Percentiles rank a stretch among this genome's conserved stretches.
Evolutionary conservation across 1,140 invertebrate species (phyloP).

Genomic region (Pollicipes pollicipes): DNA sequence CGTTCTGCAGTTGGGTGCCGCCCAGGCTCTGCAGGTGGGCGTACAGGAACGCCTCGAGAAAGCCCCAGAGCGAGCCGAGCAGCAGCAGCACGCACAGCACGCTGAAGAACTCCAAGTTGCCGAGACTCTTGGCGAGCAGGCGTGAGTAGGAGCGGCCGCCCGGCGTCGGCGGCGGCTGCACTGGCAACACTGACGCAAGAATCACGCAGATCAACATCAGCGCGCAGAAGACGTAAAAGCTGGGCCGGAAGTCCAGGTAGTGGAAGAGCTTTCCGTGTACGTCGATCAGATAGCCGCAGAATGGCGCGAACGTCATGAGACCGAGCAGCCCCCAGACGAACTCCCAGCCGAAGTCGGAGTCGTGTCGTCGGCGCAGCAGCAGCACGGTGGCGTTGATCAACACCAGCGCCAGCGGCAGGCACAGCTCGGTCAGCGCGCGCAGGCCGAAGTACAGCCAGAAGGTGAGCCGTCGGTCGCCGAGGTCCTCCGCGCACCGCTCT

Average conservation of each 20-base stretch:
- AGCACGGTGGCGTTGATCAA: constrained; percentile 55
- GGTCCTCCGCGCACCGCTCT: neutral
- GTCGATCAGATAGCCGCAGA: constrained; percentile 38
- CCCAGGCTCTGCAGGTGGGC: constrained; percentile 41
- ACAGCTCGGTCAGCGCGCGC: constrained; percentile 53
- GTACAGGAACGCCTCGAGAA: constrained; percentile 50
- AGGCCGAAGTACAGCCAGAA: constrained; percentile 48
- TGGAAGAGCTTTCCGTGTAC: constrained; percentile 19
- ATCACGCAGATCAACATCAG: constrained; percentile 43
- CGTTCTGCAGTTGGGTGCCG: constrained; percentile 39
- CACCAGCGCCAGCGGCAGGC: constrained; percentile 46
- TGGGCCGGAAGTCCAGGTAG: constrained; percentile 31
- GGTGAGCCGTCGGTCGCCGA: constrained; percentile 40
- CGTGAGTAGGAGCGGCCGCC: constrained; percentile 16
- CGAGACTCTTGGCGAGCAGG: neutral
- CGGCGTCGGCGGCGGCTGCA: constrained; percentile 14
- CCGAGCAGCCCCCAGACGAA: constrained; percentile 54
- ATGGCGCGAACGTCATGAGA: constrained; percentile 46
- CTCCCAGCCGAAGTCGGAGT: constrained; percentile 60
- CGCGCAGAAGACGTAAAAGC: constrained; percentile 34
- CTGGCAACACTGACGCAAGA: constrained; percentile 30
- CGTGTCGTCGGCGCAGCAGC: constrained; percentile 55
- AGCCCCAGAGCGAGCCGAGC: constrained; percentile 55
- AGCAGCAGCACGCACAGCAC: constrained; percentile 46
- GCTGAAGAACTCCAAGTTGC: constrained; percentile 22